Base-by-base conservation (phyloP, 2,888 invertebrate genomes). In the Cetonia aurata region DNA sequence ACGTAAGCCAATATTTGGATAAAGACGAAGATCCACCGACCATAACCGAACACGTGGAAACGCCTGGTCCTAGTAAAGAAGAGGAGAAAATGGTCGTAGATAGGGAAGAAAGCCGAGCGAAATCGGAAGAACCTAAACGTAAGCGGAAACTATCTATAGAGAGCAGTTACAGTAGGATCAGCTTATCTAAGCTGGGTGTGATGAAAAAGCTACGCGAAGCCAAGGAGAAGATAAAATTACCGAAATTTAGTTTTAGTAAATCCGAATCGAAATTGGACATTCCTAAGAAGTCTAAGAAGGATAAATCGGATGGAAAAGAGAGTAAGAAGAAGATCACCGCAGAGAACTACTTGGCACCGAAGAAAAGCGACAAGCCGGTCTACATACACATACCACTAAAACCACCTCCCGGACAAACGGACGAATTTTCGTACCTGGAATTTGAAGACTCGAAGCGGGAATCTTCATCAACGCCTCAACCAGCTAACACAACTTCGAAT, bases 301-400 rank as follows among this genome's bases (percentile, higher is more conserved):
- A 60, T 12, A 67, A 60, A 42, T 15, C 37, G 13, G 15, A 10
- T 6, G 33, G 55, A 9, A 67, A 59, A 67, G 69, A 74, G 69
- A 33, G 15, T 46, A 6, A 37, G 13, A 42, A 71, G 68, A 48
- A 57, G 44, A 15, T 25, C 3, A 59, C 48, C 13, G 1, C 44
- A 10, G 25, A 71, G 42, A 41, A 25, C 12, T 31, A 53, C 44
- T 15, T 66, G 17, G 69, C 75, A 59, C 46, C 75, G 1, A 77
- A 77, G 71, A 71, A 78, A 41, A 33, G 60, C 15, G 75, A 74
- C 13, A 78, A 76, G 55, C 83, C 83, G 1, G 77, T 81, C 25
- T 83, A 84, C 71, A 84, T 85, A 70, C 81, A 84, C 73, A 84
- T 85, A 75, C 85, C 85, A 3, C 73, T 85, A 10, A 84, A 84